Conservation (phyloP, 2,113 vertebrate species). For the Hipposideros armiger region DNA sequence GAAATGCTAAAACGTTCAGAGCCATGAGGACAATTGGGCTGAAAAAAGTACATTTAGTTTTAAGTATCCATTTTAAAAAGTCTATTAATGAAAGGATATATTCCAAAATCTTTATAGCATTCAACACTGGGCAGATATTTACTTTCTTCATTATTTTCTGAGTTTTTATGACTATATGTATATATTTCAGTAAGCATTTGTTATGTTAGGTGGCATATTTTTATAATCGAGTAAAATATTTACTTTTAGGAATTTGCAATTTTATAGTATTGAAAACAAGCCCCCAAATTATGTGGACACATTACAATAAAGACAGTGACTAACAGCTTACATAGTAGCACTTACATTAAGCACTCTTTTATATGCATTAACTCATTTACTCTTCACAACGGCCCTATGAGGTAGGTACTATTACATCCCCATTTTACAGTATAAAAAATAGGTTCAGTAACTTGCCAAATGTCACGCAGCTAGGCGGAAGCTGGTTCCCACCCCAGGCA, state of each 20-base stretch:
- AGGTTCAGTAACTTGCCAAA: slow-evolving; percentile 56
- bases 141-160: neutral
- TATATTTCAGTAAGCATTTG: neutral
- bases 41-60: neutral
- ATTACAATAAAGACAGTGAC: neutral
- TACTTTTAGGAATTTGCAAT: neutral
- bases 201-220: neutral
- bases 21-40: neutral
- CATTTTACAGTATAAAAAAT: slow-evolving; percentile 25
- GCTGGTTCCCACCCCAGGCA: slow-evolving; percentile 35
- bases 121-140: neutral
- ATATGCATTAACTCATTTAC: neutral
- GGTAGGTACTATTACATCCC: neutral
- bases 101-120: neutral
- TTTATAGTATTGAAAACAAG: neutral
- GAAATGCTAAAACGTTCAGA: neutral
- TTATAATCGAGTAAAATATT: neutral
- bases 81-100: neutral
- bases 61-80: neutral
- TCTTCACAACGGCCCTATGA: neutral
- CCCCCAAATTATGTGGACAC: neutral
- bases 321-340: neutral
- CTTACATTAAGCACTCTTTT: neutral
- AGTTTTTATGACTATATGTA: neutral
- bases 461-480: neutral